A percentile compares a stretch with the other conserved stretches of the same genome.
Evolutionary conservation across 2,888 invertebrate species (phyloP).

Genomic region (Rhodophaea formosa): DNA sequence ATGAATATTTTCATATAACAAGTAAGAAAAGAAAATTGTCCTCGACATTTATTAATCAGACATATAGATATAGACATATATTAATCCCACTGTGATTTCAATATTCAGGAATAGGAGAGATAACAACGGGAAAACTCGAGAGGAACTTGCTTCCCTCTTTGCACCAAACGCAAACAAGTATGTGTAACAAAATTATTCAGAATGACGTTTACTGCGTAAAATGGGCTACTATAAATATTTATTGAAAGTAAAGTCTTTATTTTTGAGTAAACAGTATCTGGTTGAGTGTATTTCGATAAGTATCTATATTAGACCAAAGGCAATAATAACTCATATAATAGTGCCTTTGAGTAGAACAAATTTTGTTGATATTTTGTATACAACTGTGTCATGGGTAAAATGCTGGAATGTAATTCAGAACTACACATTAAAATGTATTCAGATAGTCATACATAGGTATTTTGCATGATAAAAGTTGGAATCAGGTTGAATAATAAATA

Average conservation of each 20-base stretch:
- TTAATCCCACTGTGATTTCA: conserved; percentile 37
- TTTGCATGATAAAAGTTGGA: neutral
- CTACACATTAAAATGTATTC: conserved; percentile 29
- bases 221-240: conserved; percentile 56
- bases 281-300: conserved; percentile 36
- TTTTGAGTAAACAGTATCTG: conserved; percentile 15
- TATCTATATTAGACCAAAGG: conserved; percentile 41
- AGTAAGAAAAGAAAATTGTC: no score
- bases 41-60: no score
- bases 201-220: conserved; percentile 36
- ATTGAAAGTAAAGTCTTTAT: conserved; percentile 35
- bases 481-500: neutral
- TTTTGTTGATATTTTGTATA: conserved; percentile 26
- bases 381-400: conserved; percentile 10
- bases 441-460: conserved; percentile 1
- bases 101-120: conserved; percentile 76
- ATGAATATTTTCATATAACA: no score
- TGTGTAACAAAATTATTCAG: conserved; percentile 50
- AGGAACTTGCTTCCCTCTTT: conserved; percentile 66
- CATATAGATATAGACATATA: neutral
- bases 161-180: conserved; percentile 76
- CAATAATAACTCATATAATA: neutral
- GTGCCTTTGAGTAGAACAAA: neutral
- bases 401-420: conserved; percentile 21
- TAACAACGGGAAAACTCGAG: conserved; percentile 68